Conservation (phyloP, 2,888 invertebrate genomes). For the Microdon myrmicae region DNA sequence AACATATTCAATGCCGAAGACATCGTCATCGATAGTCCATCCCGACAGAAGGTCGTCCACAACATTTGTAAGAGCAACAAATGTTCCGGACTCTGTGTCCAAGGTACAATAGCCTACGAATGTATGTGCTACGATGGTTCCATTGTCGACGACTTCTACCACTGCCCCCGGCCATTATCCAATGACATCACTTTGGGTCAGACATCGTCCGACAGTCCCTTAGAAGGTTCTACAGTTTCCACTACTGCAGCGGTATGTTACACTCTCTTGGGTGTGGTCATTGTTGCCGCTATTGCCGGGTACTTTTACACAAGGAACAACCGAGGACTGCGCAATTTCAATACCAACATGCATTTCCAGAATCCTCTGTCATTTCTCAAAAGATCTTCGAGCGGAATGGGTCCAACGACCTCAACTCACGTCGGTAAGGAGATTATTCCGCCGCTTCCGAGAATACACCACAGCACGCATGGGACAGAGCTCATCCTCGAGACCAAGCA, state of each 20-base stretch:
- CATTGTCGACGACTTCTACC: constrained; percentile 60
- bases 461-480: constrained; percentile 56
- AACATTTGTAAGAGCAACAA: constrained; percentile 69
- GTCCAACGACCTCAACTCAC: constrained; percentile 48
- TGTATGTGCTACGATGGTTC: constrained; percentile 72
- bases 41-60: constrained; percentile 68
- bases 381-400: constrained; percentile 32
- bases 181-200: constrained; percentile 54
- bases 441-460: constrained; percentile 57
- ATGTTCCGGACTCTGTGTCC: constrained; percentile 74
- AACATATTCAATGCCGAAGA: constrained; percentile 67
- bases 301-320: constrained; percentile 60
- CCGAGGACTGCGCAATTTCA: constrained; percentile 69
- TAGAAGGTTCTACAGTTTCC: constrained; percentile 10
- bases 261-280: constrained; percentile 44
- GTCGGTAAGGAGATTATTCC: constrained; percentile 53
- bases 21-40: constrained; percentile 70
- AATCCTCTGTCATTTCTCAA: constrained; percentile 63
- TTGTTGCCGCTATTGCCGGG: constrained; percentile 56
- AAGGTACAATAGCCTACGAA: constrained; percentile 66
- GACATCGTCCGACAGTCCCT: constrained; percentile 16
- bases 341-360: constrained; percentile 67
- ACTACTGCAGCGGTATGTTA: constrained; percentile 39
- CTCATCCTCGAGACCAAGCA: constrained; percentile 57
- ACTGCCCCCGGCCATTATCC: constrained; percentile 58